Base-by-base conservation (phyloP, 2,113 vertebrate species). In the Sebastes fasciatus region DNA sequence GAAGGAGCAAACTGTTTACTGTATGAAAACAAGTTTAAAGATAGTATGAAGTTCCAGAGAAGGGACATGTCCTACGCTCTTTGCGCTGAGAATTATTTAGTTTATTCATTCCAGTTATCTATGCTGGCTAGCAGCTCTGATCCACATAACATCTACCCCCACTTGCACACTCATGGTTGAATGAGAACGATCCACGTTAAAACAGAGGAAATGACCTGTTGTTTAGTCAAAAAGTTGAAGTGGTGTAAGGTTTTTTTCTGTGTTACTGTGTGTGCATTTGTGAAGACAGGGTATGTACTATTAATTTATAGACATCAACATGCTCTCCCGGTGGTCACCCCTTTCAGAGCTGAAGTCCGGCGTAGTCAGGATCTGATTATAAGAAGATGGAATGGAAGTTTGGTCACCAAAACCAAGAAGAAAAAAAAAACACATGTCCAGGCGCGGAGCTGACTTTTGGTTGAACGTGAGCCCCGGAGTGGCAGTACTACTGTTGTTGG, bases 371-470 rank as follows among this genome's bases (percentile, higher is more conserved):
- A 4, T 67, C 46, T 34, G 34, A 34, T 34, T 34, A 34, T 34
- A 34, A 34, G 34, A 34, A 34, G 34, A 34, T 19, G 54, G 67
- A 83, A 78, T 42, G 26, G 51, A 73, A 69, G 66, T 85, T 87
- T 90, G 85, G 89, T 90, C 81, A 60, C 74, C n/a, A 64, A 52
- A 80, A 83, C 69, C 49, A 21, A 45, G 45, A 46, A 42, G n/a
- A 2, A 65, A 69, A 65, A 13, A n/a, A 23, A 48, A 34, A 64
- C 52, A 42, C 11, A 54, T 40, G 42, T 65, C 58, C 76, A 66
- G 80, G 62, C 23, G 2, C 70, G 68, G 69, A 62, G 74, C 45
- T 51, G 83, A 83, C 88, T 88, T 88, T 89, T 92, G 88, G 87
- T 88, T 86, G 23, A 86, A 52, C 49, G 11, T 57, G 60, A 87